phyloP scores from a whole-genome alignment of 2,888 invertebrate species.

The Syrphus vitripennis region DNA sequence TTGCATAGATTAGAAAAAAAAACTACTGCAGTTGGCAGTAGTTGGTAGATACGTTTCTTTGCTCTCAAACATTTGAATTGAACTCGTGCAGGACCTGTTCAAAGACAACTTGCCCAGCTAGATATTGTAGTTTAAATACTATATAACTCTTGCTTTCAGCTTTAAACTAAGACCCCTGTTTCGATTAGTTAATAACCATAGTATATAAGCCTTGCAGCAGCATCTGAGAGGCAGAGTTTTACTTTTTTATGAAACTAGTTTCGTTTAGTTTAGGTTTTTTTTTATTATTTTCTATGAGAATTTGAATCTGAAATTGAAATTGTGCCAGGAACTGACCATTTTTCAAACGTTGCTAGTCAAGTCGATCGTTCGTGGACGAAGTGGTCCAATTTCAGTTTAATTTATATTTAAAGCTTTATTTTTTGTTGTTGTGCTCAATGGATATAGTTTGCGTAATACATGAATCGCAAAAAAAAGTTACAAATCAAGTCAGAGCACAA shows the following conservation, averaged over 20 bases:
- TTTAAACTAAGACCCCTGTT: not conserved
- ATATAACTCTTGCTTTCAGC: constrained; percentile 56
- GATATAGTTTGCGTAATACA: constrained; percentile 31
- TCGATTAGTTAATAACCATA: constrained; percentile 8
- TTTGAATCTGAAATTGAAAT: constrained; percentile 49
- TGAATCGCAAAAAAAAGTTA: not conserved
- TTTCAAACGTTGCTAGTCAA: constrained; percentile 6
- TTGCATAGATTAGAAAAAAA: constrained; percentile 34
- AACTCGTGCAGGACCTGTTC: constrained; percentile 47
- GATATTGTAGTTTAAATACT: not conserved
- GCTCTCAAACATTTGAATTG: not conserved
- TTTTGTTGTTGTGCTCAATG: not conserved
- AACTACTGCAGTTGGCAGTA: too few relatives aligned
- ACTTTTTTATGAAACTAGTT: constrained; percentile 47
- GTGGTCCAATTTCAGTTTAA: constrained; percentile 30
- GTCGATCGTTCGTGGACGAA: not conserved
- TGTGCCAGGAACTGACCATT: constrained; percentile 69
- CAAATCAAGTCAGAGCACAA: constrained; percentile 5
- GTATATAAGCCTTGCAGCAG: not conserved
- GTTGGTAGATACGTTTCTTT: not conserved
- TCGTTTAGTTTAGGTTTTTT: not conserved
- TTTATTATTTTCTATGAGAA: not conserved
- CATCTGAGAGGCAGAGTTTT: not conserved
- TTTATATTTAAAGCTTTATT: constrained; percentile 22
- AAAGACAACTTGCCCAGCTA: not conserved